These are phyloP conservation scores for Agelaius phoeniceus DNA, from an alignment of 2,113 vertebrate species.

Conservation along the genomic window DNA sequence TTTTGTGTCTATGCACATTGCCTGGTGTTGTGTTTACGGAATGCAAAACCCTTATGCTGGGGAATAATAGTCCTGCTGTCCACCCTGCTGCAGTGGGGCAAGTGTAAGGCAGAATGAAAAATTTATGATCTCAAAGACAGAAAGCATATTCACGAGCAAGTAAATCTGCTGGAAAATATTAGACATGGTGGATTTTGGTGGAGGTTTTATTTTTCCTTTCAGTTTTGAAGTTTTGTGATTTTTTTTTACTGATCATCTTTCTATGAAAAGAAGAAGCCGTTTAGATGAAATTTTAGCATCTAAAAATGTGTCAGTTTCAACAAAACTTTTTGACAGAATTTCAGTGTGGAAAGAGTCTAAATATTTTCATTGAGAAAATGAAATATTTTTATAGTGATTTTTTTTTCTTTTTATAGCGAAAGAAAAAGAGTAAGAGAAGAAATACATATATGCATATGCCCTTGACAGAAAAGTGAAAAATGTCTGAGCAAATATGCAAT, in stretches of 20 bases:
- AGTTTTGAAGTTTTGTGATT: neutral
- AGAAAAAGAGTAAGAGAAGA: neutral
- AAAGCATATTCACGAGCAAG: neutral
- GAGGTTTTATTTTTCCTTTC: neutral
- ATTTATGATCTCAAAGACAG: neutral
- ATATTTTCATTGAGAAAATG: neutral
- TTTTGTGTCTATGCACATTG: neutral
- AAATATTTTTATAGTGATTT: neutral
- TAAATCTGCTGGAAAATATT: neutral
- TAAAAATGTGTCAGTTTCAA: neutral
- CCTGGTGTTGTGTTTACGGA: neutral
- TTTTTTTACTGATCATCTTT: neutral
- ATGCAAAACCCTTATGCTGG: neutral
- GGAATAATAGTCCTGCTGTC: neutral
- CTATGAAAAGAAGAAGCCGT: neutral
- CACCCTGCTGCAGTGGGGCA: neutral
- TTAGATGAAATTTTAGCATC: neutral
- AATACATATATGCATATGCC: neutral
- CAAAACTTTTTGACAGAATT: constrained; percentile 1
- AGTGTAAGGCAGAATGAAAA: neutral
- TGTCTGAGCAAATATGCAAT: neutral
- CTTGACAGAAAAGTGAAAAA: neutral
- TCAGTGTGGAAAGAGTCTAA: neutral
- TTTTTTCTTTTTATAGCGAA: neutral
- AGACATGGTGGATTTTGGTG: neutral